Evolutionary conservation across 2,113 vertebrate genomes (phyloP).

Genomic region (Neofelis nebulosa): DNA sequence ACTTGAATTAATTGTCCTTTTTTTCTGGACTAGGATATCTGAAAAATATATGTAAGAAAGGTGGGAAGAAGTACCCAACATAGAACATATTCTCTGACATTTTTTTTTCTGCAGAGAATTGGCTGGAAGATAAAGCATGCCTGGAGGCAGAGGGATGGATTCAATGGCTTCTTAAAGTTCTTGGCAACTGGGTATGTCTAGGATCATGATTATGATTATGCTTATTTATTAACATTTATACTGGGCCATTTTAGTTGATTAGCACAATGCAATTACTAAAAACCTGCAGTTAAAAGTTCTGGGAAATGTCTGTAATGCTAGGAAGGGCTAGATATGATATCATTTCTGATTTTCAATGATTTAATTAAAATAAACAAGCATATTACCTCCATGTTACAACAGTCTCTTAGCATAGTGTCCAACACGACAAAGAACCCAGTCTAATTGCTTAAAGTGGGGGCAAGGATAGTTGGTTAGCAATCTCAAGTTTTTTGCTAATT

Average conservation of each 20-base stretch:
- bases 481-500: slow-evolving; percentile 43
- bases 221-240: slow-evolving; percentile 79
- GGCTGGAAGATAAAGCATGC: background rate
- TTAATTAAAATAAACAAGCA: slow-evolving; percentile 79
- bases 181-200: slow-evolving; percentile 68
- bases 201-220: slow-evolving; percentile 71
- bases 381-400: slow-evolving; percentile 66
- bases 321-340: slow-evolving; percentile 79
- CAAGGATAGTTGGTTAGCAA: background rate
- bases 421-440: slow-evolving; percentile 33
- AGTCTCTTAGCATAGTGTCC: slow-evolving; percentile 55
- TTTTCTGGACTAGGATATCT: background rate
- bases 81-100: background rate
- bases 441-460: slow-evolving; percentile 55
- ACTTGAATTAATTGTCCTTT: background rate
- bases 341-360: slow-evolving; percentile 79
- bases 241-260: slow-evolving; percentile 80
- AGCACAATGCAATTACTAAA: slow-evolving; percentile 82
- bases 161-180: slow-evolving; percentile 33
- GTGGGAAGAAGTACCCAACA: background rate
- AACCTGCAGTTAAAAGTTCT: slow-evolving; percentile 77
- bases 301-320: slow-evolving; percentile 77
- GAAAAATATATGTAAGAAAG: background rate
- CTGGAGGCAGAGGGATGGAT: slow-evolving; percentile 30
- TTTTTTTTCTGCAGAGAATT: slow-evolving; percentile 36